Conservation (phyloP, 2,113 vertebrate species). For the Willisornis vidua region DNA sequence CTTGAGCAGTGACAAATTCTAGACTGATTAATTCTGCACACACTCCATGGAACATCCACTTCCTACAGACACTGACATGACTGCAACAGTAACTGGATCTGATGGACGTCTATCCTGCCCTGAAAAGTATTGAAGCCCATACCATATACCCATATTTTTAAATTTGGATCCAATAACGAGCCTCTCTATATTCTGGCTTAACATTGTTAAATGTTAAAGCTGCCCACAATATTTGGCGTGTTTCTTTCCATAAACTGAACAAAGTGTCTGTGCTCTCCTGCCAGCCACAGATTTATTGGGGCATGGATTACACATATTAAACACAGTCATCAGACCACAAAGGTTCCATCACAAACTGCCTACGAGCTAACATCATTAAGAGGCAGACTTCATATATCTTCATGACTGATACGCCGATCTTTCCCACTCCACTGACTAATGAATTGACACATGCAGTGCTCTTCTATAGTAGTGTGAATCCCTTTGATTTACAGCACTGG, state of each 20-base stretch:
- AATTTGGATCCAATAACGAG: not conserved
- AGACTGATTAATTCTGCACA: slow-evolving; percentile 23
- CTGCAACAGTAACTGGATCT: not conserved
- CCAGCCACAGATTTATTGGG: slow-evolving; percentile 55
- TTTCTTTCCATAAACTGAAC: slow-evolving; percentile 1
- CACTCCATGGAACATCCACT: not conserved
- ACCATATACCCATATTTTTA: not conserved
- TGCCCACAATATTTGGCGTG: not conserved
- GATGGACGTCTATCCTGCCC: not conserved
- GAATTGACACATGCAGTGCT: slow-evolving; percentile 31
- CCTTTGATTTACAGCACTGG: slow-evolving; percentile 33
- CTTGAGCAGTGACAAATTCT: slow-evolving; percentile 8
- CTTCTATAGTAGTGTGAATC: not conserved
- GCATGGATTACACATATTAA: slow-evolving; percentile 62
- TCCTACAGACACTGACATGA: not conserved
- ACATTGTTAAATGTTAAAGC: slow-evolving; percentile 5
- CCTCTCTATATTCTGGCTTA: not conserved
- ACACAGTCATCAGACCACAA: slow-evolving; percentile 46
- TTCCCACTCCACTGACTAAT: slow-evolving; percentile 59
- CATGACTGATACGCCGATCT: slow-evolving; percentile 35
- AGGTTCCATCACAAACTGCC: slow-evolving; percentile 51
- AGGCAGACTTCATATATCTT: slow-evolving; percentile 61
- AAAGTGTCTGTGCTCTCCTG: slow-evolving; percentile 19
- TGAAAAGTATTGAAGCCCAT: not conserved
- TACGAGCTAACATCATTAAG: slow-evolving; percentile 65